Base-by-base conservation (phyloP, 1,140 invertebrate species). In the Cherax destructor region DNA sequence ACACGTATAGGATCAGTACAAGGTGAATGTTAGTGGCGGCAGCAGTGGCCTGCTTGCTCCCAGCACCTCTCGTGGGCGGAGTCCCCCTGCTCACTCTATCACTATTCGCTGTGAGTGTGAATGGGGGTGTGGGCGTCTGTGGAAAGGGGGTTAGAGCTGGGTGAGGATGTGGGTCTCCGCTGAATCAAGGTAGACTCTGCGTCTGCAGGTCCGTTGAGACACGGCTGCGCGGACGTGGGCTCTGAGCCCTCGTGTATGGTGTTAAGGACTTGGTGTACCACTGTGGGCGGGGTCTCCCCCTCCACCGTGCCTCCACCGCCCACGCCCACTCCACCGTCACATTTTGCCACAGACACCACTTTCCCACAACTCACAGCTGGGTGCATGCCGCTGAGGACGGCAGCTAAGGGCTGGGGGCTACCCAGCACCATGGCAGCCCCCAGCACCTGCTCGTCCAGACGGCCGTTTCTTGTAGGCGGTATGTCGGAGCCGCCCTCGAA, bases 161-260 rank as follows among this genome's bases (percentile, higher is more conserved):
- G 50, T 30, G n/a, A 41, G 16, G 18, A 41, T 16, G 81, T 11
- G 30, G 50, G 72, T 65, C 83, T 65, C 77, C 89, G 74, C 61
- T 91, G 83, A 30, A 85, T 59, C 61, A 85, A 11, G 18, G 81
- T 30, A 24, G 83, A 47, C 30, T 85, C 89, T 18, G 69, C 7
- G 30, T 78, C 77, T 6, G 74, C 76, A 11, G 86, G 77, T 10
- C 83, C 81, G 56, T 79, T 91, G 59, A 78, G 83, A 41, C 76
- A 72, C 41, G 83, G 83, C 16, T 61, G 81, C 21, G 81, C n/a
- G 49, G 59, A n/a, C 4, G 74, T 50, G 30, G 89, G 89, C 83
- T 91, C 89, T 47, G 89, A 72, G 83, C 81, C 89, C 76, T 91
- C 89, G 76, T 91, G 89, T 56, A 91, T 91, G 83, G 89, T 91